Conservation (phyloP, 2,113 vertebrate species). For the Aleadryas rufinucha region DNA sequence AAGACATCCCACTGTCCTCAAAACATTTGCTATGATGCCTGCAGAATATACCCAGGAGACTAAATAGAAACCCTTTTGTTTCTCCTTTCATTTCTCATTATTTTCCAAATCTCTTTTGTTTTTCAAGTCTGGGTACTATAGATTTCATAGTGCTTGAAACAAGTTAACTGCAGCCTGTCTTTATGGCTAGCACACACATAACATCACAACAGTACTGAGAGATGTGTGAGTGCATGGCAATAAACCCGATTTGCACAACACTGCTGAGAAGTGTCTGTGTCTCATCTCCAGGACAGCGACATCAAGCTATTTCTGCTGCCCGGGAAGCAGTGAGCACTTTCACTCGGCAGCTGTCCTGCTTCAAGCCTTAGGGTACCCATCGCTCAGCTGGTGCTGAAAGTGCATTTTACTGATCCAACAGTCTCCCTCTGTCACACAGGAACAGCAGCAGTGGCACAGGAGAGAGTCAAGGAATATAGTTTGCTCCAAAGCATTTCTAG, state of each 20-base stretch:
- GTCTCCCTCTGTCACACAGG: neutral
- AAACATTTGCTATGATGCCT: neutral
- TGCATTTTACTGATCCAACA: neutral
- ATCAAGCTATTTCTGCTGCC: neutral
- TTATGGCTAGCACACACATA: neutral
- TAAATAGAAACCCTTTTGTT: neutral
- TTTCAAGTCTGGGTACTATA: neutral
- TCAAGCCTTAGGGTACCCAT: neutral
- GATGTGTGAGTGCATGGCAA: accelerated
- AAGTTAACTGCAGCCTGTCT: neutral
- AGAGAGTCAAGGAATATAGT: neutral
- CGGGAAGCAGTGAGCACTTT: neutral
- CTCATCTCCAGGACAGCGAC: neutral
- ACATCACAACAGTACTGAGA: neutral
- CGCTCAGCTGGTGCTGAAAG: neutral
- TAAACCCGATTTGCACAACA: neutral
- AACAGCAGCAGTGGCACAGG: neutral
- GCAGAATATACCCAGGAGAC: neutral
- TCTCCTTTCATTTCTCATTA: neutral
- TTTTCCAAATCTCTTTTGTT: neutral
- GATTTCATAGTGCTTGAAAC: neutral
- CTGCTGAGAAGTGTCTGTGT: neutral
- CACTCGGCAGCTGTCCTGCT: neutral
- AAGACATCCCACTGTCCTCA: neutral
- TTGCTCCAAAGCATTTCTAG: neutral